Conservation (phyloP, 2,797 vertebrate genomes). For the Octomys mimax region DNA sequence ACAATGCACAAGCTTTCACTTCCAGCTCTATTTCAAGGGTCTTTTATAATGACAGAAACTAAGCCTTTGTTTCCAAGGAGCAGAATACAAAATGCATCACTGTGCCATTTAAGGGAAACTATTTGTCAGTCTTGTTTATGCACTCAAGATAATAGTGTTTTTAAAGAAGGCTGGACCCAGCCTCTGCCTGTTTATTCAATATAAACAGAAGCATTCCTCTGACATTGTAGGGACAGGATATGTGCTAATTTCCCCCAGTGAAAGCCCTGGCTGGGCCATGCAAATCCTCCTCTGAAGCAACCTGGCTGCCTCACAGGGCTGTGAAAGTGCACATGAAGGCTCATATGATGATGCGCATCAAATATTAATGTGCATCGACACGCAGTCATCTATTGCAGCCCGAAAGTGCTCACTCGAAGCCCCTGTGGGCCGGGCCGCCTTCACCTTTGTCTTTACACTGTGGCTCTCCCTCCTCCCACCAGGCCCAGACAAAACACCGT, state of each 20-base stretch:
- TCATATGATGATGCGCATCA: constrained; percentile 92
- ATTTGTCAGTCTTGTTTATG: constrained; percentile 70
- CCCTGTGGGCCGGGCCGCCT: constrained; percentile 61
- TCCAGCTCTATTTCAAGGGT: constrained; percentile 71
- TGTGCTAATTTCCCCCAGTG: constrained; percentile 15
- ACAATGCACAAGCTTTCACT: constrained; percentile 71
- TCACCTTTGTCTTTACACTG: constrained; percentile 65
- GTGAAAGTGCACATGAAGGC: constrained; percentile 89
- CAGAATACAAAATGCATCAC: constrained; percentile 67
- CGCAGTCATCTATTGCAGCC: constrained; percentile 86
- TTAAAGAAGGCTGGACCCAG: background rate
- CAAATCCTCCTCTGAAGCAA: constrained; percentile 69
- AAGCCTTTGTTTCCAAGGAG: constrained; percentile 70
- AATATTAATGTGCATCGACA: constrained; percentile 93
- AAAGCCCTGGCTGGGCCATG: constrained; percentile 53
- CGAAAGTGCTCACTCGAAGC: constrained; percentile 82
- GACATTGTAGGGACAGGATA: constrained; percentile 62
- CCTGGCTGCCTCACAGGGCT: constrained; percentile 77
- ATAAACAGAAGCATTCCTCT: constrained; percentile 61
- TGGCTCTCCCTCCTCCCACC: background rate
- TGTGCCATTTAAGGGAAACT: constrained; percentile 71
- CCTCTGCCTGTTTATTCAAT: constrained; percentile 59
- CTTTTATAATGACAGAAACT: constrained; percentile 75
- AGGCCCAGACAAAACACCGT: constrained; percentile 58
- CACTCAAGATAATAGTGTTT: constrained; percentile 59